A percentile compares a stretch with the other conserved stretches of the same genome.
phyloP scores from a whole-genome alignment of 2,113 vertebrate species.

The Corvus cornix region DNA sequence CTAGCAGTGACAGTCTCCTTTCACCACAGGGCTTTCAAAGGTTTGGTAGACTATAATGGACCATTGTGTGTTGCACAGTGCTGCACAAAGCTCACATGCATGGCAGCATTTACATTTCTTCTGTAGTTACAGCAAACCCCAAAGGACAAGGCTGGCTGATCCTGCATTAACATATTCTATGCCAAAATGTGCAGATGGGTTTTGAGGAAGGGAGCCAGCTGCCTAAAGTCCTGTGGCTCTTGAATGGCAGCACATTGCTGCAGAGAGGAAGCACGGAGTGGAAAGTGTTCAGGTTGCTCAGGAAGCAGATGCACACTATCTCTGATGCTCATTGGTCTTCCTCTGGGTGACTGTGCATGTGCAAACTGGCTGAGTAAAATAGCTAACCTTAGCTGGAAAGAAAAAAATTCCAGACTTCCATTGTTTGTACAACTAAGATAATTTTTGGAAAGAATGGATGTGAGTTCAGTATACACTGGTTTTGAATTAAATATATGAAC shows the following conservation, averaged over 20 bases:
- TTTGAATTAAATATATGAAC: neutral
- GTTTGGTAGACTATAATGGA: neutral
- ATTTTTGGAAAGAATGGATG: neutral
- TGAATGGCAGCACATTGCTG: neutral
- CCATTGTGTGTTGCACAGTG: rapidly evolving
- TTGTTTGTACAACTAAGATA: neutral
- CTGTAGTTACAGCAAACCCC: neutral
- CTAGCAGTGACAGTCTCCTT: neutral
- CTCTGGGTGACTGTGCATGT: neutral
- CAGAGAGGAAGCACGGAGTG: neutral
- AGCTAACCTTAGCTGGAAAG: neutral
- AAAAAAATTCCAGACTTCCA: neutral
- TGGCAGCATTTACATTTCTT: neutral
- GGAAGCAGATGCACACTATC: neutral
- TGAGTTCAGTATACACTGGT: neutral
- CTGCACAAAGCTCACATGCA: neutral
- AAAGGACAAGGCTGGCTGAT: neutral
- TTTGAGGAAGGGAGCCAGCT: neutral
- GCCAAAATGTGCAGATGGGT: neutral
- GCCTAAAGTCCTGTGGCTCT: neutral
- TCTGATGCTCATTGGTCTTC: neutral
- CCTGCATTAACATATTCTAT: neutral
- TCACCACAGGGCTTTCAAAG: neutral
- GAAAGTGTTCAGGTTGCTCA: neutral
- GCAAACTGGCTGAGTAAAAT: neutral